Evolutionary conservation across 2,888 invertebrate genomes (phyloP).

Genomic region (Nysson spinosus): DNA sequence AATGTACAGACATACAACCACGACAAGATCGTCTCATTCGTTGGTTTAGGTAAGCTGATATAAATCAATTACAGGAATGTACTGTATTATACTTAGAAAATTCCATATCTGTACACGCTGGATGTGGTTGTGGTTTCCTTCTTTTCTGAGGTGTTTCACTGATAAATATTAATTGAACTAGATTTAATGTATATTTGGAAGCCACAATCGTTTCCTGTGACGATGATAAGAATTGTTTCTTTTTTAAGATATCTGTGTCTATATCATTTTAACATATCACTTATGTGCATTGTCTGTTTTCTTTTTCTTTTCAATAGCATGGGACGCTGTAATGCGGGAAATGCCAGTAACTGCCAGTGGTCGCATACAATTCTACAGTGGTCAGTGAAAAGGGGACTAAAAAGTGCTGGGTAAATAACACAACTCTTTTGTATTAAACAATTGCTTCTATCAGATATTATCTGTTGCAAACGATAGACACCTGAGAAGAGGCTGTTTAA

Average conservation of each 20-base stretch:
- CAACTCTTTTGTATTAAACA: constrained; percentile 52
- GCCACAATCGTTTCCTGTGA: too few relatives aligned
- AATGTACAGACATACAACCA: constrained; percentile 79
- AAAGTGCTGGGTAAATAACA: constrained; percentile 36
- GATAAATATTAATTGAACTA: too few relatives aligned
- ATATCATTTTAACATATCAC: neutral
- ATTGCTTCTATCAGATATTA: constrained; percentile 45
- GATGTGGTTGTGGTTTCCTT: neutral
- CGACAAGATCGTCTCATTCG: constrained; percentile 82
- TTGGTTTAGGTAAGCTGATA: constrained; percentile 80
- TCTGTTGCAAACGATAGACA: constrained; percentile 36
- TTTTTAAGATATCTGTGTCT: too few relatives aligned
- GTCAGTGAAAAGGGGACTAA: constrained; percentile 75
- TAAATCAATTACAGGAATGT: neutral
- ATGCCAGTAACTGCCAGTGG: constrained; percentile 77
- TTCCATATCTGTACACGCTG: neutral
- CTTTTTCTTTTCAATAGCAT: constrained; percentile 79
- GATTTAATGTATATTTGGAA: too few relatives aligned
- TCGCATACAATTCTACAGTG: constrained; percentile 81
- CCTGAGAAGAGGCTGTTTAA: constrained; percentile 37
- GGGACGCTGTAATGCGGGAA: constrained; percentile 83
- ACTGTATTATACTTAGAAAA: neutral
- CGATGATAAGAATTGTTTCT: too few relatives aligned
- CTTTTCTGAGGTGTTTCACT: too few relatives aligned
- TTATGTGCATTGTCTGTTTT: constrained; percentile 4